Conservation (phyloP, 2,888 invertebrate species). For the Ormyrus thymus region DNA sequence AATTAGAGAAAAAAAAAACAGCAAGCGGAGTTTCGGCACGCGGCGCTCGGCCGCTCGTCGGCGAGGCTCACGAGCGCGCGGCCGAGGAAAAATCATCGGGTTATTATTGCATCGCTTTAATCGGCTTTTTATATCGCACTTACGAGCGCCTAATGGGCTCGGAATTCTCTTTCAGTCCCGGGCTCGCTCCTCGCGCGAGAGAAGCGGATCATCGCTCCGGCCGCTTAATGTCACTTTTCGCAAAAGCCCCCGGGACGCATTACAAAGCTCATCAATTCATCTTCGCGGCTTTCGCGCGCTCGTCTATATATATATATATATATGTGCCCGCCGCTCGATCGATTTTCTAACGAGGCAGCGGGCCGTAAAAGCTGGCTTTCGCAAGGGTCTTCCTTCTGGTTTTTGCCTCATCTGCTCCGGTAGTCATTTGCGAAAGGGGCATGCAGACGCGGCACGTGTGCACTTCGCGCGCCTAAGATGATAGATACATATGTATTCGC, state of each 20-base stretch:
- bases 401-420: background rate
- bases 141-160: slow-evolving; percentile 1
- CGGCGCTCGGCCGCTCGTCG: background rate
- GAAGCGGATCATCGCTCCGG: background rate
- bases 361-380: slow-evolving; percentile 6
- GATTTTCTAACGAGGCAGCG: slow-evolving; percentile 39
- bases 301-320: no score
- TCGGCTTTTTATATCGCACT: slow-evolving; percentile 32
- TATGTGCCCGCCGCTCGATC: slow-evolving; percentile 13
- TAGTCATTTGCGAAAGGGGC: slow-evolving; percentile 28
- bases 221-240: slow-evolving; percentile 44
- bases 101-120: slow-evolving; percentile 18
- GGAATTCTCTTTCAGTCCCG: background rate
- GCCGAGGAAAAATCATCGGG: background rate
- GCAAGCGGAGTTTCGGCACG: background rate
- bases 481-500: no score
- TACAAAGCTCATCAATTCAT: slow-evolving; percentile 51
- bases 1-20: background rate
- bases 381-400: background rate
- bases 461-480: no score
- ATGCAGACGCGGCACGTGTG: background rate
- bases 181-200: background rate
- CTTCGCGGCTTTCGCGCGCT: slow-evolving; percentile 24
- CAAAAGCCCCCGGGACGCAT: slow-evolving; percentile 33
- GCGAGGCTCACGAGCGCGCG: background rate